Percentiles rank a stretch among this genome's conserved stretches.
phyloP scores from a whole-genome alignment of 1,140 invertebrate genomes.

The Dryas iulia region DNA sequence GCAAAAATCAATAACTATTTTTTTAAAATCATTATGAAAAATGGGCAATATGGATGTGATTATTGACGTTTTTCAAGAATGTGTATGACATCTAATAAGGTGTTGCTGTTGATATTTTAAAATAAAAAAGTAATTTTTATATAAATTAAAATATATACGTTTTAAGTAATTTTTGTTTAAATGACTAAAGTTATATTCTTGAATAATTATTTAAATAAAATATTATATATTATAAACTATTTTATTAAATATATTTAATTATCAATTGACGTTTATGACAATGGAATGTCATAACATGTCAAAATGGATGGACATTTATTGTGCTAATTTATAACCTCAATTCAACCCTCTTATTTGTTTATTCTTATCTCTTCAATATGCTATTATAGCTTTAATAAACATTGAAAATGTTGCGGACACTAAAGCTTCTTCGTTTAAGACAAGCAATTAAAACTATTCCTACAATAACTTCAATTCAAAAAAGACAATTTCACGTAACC shows the following conservation, averaged over 20 bases:
- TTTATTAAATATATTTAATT: background rate
- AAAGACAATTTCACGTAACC: constrained; percentile 45
- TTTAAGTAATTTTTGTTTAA: background rate
- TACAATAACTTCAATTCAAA: constrained; percentile 19
- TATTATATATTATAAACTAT: background rate
- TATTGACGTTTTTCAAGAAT: constrained; percentile 53
- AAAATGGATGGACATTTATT: background rate
- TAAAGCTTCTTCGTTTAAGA: constrained; percentile 25
- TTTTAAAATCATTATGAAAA: constrained; percentile 53
- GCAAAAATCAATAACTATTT: constrained; percentile 63
- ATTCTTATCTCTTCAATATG: constrained; percentile 7
- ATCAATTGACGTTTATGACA: background rate
- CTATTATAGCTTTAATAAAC: background rate
- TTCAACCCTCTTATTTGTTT: constrained; percentile 4
- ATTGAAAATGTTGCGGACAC: constrained; percentile 35
- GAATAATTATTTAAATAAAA: background rate
- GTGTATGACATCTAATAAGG: constrained; percentile 28
- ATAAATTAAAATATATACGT: background rate
- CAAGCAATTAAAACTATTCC: constrained; percentile 5
- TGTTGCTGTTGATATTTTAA: constrained; percentile 35
- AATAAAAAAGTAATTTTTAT: background rate
- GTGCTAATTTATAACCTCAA: constrained; percentile 23
- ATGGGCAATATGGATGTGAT: constrained; percentile 58
- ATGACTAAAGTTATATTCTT: background rate
- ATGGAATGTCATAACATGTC: constrained; percentile 12